Conservation (phyloP, 1,140 invertebrate genomes). For the Marisa cornuarietis region DNA sequence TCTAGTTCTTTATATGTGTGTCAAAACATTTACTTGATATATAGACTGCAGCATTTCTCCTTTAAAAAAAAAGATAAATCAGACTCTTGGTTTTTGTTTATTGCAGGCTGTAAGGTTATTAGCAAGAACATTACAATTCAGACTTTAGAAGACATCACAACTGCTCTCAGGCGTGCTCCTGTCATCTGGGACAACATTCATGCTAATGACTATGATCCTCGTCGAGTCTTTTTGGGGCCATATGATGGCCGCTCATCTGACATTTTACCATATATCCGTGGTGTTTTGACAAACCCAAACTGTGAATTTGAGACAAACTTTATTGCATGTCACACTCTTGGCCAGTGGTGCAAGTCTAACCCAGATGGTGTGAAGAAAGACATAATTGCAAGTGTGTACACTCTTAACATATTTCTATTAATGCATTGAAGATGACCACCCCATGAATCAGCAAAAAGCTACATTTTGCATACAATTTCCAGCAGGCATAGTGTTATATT, state of each 20-base stretch:
- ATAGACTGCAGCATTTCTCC: too few relatives aligned
- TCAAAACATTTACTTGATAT: too few relatives aligned
- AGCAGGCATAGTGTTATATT: background rate
- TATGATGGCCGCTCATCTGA: constrained; percentile 93
- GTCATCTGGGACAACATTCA: constrained; percentile 99
- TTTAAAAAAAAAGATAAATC: too few relatives aligned
- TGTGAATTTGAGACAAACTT: constrained; percentile 99
- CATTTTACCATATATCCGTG: constrained; percentile 82
- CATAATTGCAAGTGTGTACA: constrained; percentile 68
- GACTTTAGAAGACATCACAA: constrained; percentile 91
- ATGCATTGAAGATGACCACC: too few relatives aligned
- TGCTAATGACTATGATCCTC: constrained; percentile 99
- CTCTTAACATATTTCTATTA: background rate
- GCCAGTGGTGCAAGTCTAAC: constrained; percentile 86
- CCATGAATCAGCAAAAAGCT: too few relatives aligned
- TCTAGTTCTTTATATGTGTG: too few relatives aligned
- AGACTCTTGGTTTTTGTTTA: background rate
- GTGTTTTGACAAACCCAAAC: constrained; percentile 97
- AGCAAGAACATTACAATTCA: constrained; percentile 88
- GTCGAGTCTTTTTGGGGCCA: constrained; percentile 91
- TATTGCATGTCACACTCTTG: constrained; percentile 92
- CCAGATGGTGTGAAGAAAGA: constrained; percentile 58
- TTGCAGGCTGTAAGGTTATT: constrained; percentile 89
- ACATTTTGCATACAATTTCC: background rate
- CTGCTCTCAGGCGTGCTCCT: constrained; percentile 87